Percentiles rank a stretch among this genome's conserved stretches.
Evolutionary conservation across 30 jellyfish, hydroid and myxozoan species (phyloP).

Genomic region (Turritopsis dohrnii): DNA sequence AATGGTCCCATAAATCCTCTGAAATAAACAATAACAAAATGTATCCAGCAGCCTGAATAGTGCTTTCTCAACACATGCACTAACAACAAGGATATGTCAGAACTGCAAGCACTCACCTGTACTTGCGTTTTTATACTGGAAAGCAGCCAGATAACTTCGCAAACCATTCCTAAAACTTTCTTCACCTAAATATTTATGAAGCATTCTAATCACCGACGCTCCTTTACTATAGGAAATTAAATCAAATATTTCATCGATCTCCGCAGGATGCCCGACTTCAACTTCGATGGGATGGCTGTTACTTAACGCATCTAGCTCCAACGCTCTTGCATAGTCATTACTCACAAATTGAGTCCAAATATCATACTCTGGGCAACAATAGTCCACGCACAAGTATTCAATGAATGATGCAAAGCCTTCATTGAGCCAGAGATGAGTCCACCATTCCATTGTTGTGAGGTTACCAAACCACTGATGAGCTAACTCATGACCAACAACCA

Average conservation of each 20-base stretch:
- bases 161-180: slow-evolving; percentile 78
- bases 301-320: slow-evolving; percentile 79
- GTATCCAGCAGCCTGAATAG: neutral
- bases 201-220: slow-evolving; percentile 91
- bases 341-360: slow-evolving; percentile 91
- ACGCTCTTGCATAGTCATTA: slow-evolving; percentile 71
- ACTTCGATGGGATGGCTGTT: slow-evolving; percentile 83
- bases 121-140: slow-evolving; percentile 63
- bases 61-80: too few relatives aligned
- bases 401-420: slow-evolving; percentile 98
- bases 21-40: neutral
- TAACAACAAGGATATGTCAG: neutral
- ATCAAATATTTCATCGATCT: slow-evolving; percentile 95
- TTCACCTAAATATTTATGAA: slow-evolving; percentile 89
- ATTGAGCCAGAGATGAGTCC: slow-evolving; percentile 97
- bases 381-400: slow-evolving; percentile 83
- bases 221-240: slow-evolving; percentile 98
- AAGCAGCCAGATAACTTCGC: slow-evolving; percentile 58
- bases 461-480: slow-evolving; percentile 99
- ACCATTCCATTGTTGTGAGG: slow-evolving; percentile 80
- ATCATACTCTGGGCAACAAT: slow-evolving; percentile 84
- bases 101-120: slow-evolving; percentile 56
- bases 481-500: slow-evolving; percentile 77
- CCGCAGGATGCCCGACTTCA: slow-evolving; percentile 92
- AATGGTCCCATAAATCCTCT: slow-evolving; percentile 93